Percentiles rank a stretch among this genome's conserved stretches.
These are phyloP conservation scores for Paraescarpia echinospica DNA, from an alignment of 1,140 invertebrate species.

Conservation along the genomic window DNA sequence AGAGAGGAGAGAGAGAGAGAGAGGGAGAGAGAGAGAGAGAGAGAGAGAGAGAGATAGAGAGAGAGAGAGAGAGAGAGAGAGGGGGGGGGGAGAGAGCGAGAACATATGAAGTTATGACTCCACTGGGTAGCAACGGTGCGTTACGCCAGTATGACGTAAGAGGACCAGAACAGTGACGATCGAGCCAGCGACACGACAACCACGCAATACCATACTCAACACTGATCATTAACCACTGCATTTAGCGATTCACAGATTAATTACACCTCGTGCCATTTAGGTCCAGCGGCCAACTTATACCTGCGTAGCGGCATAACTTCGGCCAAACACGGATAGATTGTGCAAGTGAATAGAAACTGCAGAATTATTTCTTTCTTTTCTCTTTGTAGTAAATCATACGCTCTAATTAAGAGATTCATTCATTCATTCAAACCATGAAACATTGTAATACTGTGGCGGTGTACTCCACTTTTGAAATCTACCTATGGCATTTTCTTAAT, in stretches of 20 bases:
- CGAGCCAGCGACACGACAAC: neutral
- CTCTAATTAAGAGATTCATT: too few species aligned
- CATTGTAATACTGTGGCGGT: too few species aligned
- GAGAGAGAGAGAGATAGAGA: neutral
- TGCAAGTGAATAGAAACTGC: neutral
- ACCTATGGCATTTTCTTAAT: too few species aligned
- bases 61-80: conserved; percentile 11
- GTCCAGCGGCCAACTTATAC: neutral
- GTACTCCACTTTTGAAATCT: too few species aligned
- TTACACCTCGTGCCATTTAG: neutral
- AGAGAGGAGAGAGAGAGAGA: conserved; percentile 14
- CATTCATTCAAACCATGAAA: too few species aligned
- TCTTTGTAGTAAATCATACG: too few species aligned
- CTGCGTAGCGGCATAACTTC: too few species aligned
- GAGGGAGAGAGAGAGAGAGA: neutral
- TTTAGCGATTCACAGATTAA: neutral
- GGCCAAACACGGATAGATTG: neutral
- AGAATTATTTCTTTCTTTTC: neutral
- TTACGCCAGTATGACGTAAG: neutral
- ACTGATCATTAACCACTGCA: neutral
- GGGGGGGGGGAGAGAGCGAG: too few species aligned
- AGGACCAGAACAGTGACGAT: neutral
- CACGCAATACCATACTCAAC: neutral
- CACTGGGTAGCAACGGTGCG: neutral
- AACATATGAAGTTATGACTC: neutral